Base-by-base conservation (phyloP, 2,113 vertebrate species). In the Colistium nudipinnis region DNA sequence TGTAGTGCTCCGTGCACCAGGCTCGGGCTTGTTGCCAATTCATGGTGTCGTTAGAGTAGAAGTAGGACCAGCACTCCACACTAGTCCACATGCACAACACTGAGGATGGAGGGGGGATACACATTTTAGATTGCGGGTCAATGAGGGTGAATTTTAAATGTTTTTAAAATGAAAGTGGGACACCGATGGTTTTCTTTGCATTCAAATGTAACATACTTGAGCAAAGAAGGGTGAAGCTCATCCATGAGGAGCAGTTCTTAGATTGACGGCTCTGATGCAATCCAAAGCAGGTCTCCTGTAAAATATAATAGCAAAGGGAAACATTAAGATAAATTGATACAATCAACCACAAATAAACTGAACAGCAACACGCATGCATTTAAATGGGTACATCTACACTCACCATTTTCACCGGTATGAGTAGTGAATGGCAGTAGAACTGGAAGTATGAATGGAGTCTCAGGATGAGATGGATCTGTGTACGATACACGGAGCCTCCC, bases 1-100 rank as follows among this genome's bases (percentile, higher is more conserved):
- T 98, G 85, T 93, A 95, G 51, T 39, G 0, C 3, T 17, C 24
- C 83, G 61, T 41, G 86, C 97, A 99, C 90, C 91, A 98, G 0
- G 0, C 6, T 60, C 94, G 85, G 13, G 97, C 94, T 0, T 60
- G 0, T 0, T 67, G 3, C 96, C 96, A 99, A 0, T 25, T 4
- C 89, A 95, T 95, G 5, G 62, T 73, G 0, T 1, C 35, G 25
- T 84, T 2, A 1, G 92, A 93, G 63, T 80, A 71, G 81, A 73
- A 57, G 70, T 98, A 99, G 0, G 93, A 95, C 97, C 97, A 99
- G 10, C 93, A 85, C 3, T 88, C 65, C 6, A 93, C 93, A 61
- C 83, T 73, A 0, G 74, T 67, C 80, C 78, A 87, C 7, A 22
- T 69, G 48, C 81, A 68, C 1, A 89, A 0, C 43, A 89, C 96